Percentiles rank a stretch among this genome's conserved stretches.
phyloP scores from a whole-genome alignment of 2,888 invertebrate genomes.

The Ophioninae sp. region DNA sequence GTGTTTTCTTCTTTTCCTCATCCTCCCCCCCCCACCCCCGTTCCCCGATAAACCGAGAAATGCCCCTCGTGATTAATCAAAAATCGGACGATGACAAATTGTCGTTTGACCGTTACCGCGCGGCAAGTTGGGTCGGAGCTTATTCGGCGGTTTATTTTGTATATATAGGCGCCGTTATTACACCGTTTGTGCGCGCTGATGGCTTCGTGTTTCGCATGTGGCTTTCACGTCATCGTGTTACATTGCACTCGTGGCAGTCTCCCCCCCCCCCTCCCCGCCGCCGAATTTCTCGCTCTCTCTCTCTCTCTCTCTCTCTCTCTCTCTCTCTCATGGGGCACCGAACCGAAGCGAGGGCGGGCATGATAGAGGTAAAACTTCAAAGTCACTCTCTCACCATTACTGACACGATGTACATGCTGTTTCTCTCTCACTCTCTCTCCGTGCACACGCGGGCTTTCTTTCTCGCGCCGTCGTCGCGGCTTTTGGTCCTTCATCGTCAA shows the following conservation, averaged over 20 bases:
- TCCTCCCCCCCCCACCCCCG: background rate
- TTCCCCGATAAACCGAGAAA: slow-evolving; percentile 31
- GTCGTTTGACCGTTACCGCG: slow-evolving; percentile 41
- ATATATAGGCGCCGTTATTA: slow-evolving; percentile 35
- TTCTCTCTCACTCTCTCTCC: slow-evolving; percentile 2
- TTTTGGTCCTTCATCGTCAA: slow-evolving; percentile 24
- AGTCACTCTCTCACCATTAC: slow-evolving; percentile 61
- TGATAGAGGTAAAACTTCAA: slow-evolving; percentile 51
- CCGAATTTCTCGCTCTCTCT: background rate
- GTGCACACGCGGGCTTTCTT: background rate
- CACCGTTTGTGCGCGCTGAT: slow-evolving; percentile 51
- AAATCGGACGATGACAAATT: slow-evolving; percentile 60
- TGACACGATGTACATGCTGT: slow-evolving; percentile 43
- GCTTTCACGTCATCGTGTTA: slow-evolving; percentile 57
- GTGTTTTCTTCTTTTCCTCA: background rate
- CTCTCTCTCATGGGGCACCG: slow-evolving; percentile 4
- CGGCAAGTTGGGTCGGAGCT: slow-evolving; percentile 24
- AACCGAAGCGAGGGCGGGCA: slow-evolving; percentile 30
- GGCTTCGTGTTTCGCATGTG: slow-evolving; percentile 49
- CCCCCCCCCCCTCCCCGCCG: background rate
- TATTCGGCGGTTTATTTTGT: slow-evolving; percentile 30
- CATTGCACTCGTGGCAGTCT: slow-evolving; percentile 45
- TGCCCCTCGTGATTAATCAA: slow-evolving; percentile 51
- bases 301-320: too few relatives aligned
- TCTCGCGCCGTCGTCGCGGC: slow-evolving; percentile 14